Evolutionary conservation across 2,888 invertebrate species (phyloP), one percentile per base, ranked within the genome.

Genomic region (Hipparchia sbordonii): DNA sequence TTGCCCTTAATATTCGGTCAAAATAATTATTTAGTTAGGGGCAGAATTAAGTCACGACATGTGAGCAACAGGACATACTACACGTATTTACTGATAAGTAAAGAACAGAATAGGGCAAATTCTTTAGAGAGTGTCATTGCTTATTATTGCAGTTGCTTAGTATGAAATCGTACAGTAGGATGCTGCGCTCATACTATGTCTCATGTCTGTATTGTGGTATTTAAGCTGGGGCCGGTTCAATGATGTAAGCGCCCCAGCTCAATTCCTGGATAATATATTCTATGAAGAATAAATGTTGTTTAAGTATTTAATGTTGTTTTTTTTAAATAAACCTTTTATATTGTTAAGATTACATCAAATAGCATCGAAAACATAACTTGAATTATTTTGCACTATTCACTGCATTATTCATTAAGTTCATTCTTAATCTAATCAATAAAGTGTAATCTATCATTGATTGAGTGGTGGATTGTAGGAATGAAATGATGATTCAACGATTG

Each of bases 51-150:
- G 9, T 13, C 8, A 13, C 6, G n/a, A 63, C 5, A 48, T n/a
- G 46, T 63, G 46, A 62, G 45, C 46, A 62, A 62, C 62, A 62
- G 12, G 54, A 12, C 54, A n/a, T 56, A 56, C n/a, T 56, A 56
- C n/a, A 56, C 54, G 4, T 56, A 56, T 56, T 56, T 56, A 56
- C 12, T 56, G n/a, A 56, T 56, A 56, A 56, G 54, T 56, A 56
- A 56, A 56, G 54, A 56, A 56, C 54, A 56, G 54, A 56, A 56
- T 56, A 56, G 54, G 54, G 54, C 54, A 56, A 56, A 56, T 56
- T 56, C 54, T 56, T 56, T 56, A 39, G 39, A 56, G 54, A 56
- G 54, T 56, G 54, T 56, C 54, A 56, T 56, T 56, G 54, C 54
- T 56, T 56, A 56, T 56, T 56, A 56, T 56, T 56, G 54, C 54